Percentiles rank a stretch among this genome's conserved stretches.
phyloP scores from a whole-genome alignment of 2,888 invertebrate genomes.

The Rhodophaea formosa region DNA sequence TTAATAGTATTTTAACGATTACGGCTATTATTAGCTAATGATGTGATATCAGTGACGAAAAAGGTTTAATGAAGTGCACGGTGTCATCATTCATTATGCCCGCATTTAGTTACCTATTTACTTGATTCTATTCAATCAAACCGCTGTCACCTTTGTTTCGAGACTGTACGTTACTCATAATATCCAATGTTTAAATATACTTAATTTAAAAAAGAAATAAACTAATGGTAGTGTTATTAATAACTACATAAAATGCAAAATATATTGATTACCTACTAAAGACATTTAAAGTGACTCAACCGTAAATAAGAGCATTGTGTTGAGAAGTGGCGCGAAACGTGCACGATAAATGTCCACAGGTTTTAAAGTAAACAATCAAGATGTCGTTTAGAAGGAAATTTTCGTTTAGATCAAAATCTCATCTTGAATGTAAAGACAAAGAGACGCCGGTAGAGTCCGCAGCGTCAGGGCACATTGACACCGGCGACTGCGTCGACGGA shows the following conservation, averaged over 20 bases:
- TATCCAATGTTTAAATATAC: not conserved
- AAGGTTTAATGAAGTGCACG: constrained; percentile 31
- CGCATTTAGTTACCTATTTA: constrained; percentile 28
- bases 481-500: not conserved
- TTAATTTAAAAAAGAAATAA: too few species aligned
- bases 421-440: constrained; percentile 31
- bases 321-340: not conserved
- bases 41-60: constrained; percentile 31
- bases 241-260: not conserved
- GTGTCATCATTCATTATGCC: constrained; percentile 27
- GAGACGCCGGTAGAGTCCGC: constrained; percentile 18
- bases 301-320: not conserved
- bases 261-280: not conserved
- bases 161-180: not conserved
- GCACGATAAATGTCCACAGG: not conserved
- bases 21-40: constrained; percentile 32
- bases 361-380: constrained; percentile 5
- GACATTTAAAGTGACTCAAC: not conserved
- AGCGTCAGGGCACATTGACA: not conserved
- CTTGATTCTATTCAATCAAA: constrained; percentile 20
- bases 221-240: too few species aligned
- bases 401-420: constrained; percentile 37
- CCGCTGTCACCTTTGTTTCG: constrained; percentile 4
- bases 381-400: constrained; percentile 45
- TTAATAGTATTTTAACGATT: constrained; percentile 56